Evolutionary conservation across 2,888 invertebrate species (phyloP), one percentile per base, ranked within the genome.

Genomic region (Dynastes maya): DNA sequence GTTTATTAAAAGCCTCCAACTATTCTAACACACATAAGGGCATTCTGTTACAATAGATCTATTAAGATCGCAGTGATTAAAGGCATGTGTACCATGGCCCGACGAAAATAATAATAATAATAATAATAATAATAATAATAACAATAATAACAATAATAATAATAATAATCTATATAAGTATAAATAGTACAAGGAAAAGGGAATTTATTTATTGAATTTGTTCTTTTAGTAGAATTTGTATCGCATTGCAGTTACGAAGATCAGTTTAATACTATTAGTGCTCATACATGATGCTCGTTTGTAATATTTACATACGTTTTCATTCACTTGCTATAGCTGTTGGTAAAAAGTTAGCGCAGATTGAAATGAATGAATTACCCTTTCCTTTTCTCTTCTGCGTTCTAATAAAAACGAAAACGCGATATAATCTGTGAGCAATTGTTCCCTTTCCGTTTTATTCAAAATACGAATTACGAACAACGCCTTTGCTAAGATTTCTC

Each of bases 401-500:
- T 61, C 13, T 74, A 74, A 74, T 74, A 58, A 72, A 72, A 74
- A 74, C 45, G 61, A 61, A 74, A 74, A 45, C 22, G 61, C 29
- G 72, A 74, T 74, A 45, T 63, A 45, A 74, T 74, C 72, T 27
- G 71, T 37, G 55, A 58, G 58, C 71, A 74, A 74, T 74, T 61
- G 72, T 63, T 74, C 72, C 58, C 49, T 63, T 74, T 74, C 72
- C 61, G 72, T 74, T 72, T 58, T 61, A 61, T 74, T 74, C 72
- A 74, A 74, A 74, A 74, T 61, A 61, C 61, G 72, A 74, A 74
- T 74, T 61, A 63, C 61, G 63, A 74, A 61, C 72, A 74, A 74
- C 72, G 72, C 72, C 72, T 74, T 74, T 74, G 72, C 72, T 74
- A 55, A 77, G 77, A 77, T 77, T 67, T 67, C 68, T 67, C 67